phyloP scores from a whole-genome alignment of 2,797 vertebrate species.

The Urosaurus nigricauda region DNA sequence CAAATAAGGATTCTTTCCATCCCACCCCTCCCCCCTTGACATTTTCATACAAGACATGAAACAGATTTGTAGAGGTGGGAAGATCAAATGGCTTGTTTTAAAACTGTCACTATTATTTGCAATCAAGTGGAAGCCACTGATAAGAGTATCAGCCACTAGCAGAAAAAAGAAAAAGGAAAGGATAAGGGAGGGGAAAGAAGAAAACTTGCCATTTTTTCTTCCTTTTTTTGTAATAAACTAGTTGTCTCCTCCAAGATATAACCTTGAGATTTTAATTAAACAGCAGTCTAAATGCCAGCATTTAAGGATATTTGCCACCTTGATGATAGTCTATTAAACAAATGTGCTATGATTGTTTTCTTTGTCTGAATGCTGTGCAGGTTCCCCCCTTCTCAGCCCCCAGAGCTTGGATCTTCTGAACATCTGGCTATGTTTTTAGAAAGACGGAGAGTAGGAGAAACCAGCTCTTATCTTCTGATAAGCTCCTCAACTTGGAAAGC shows the following conservation, averaged over 20 bases:
- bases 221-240: constrained; percentile 67
- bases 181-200: constrained; percentile 32
- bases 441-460: constrained; percentile 75
- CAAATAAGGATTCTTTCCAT: background rate
- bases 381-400: constrained; percentile 35
- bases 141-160: constrained; percentile 68
- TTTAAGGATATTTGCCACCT: constrained; percentile 67
- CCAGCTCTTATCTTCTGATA: constrained; percentile 76
- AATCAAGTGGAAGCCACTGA: constrained; percentile 71
- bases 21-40: background rate
- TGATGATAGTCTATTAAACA: constrained; percentile 74
- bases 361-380: constrained; percentile 70
- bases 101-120: constrained; percentile 73
- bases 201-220: constrained; percentile 55
- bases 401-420: constrained; percentile 65
- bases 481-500: constrained; percentile 70
- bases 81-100: constrained; percentile 68
- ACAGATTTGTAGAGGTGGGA: constrained; percentile 58
- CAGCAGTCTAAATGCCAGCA: constrained; percentile 71
- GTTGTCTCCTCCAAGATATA: constrained; percentile 70
- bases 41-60: constrained; percentile 50
- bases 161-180: background rate
- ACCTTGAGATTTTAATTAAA: constrained; percentile 79
- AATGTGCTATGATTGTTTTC: constrained; percentile 74
- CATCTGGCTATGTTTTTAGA: constrained; percentile 79